Evolutionary conservation across 2,888 invertebrate species (phyloP).

Genomic region (Alcis repandata): DNA sequence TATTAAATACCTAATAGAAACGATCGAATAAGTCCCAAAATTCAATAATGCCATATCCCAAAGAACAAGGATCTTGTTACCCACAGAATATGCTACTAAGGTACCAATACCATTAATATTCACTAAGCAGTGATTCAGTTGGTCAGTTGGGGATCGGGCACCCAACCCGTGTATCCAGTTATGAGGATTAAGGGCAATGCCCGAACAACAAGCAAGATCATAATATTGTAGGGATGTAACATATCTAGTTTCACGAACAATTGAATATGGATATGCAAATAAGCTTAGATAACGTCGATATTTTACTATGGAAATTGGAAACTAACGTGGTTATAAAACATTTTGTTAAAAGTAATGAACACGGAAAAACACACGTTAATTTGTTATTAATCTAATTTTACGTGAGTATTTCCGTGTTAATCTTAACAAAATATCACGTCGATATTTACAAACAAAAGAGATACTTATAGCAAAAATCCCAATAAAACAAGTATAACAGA

Average conservation of each 20-base stretch:
- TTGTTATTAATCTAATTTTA: too few species aligned
- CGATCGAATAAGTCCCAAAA: not conserved
- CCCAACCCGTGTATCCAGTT: slow-evolving; percentile 12
- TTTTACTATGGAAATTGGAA: too few species aligned
- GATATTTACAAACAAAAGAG: too few species aligned
- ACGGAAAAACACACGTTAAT: too few species aligned
- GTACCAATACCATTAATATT: slow-evolving; percentile 31
- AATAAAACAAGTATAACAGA: too few species aligned
- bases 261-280: not conserved
- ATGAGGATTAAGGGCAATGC: slow-evolving; percentile 26
- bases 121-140: slow-evolving; percentile 32
- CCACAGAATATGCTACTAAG: too few species aligned
- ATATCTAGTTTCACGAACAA: not conserved
- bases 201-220: slow-evolving; percentile 9
- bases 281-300: not conserved
- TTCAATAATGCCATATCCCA: slow-evolving; percentile 11
- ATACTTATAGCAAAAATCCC: too few species aligned
- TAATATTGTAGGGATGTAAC: slow-evolving; percentile 8
- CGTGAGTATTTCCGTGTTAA: too few species aligned
- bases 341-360: too few species aligned
- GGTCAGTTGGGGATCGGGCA: slow-evolving; percentile 3
- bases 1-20: not conserved
- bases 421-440: too few species aligned
- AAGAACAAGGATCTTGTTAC: slow-evolving; percentile 24
- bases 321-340: too few species aligned